Base-by-base conservation (phyloP, 2,113 vertebrate genomes). In the Lynx canadensis region DNA sequence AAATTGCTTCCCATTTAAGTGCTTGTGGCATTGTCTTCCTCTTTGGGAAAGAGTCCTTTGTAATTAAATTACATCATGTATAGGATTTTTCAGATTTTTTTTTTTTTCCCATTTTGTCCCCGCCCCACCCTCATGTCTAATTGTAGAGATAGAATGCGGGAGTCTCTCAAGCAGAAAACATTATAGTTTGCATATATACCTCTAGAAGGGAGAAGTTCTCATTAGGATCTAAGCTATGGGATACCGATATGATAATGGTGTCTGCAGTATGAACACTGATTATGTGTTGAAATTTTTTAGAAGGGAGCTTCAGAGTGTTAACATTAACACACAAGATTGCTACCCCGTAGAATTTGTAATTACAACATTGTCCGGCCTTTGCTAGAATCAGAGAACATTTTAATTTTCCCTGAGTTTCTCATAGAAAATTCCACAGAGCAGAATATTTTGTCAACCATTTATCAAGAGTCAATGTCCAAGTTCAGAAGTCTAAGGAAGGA, bases 121-220 rank as follows among this genome's bases (percentile, higher is more conserved):
- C 7, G 4, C 36, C 55, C 25, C 71, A 48, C 4, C 50, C 14
- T 18, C 85, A n/a, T 65, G 52, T 89, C 93, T 96, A 73, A 93
- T 89, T 76, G 65, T 65, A 74, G 45, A 38, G 1, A 13, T 73
- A 80, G n/a, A 50, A 41, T 63, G 5, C 76, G 85, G n/a, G 25
- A 82, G 29, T 81, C 13, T 74, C 25, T 95, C 36, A 84, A 94
- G 91, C 9, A 85, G 38, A 66, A 88, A 88, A 78, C 57, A 33
- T 60, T 81, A 11, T 45, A 52, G 74, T 68, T 80, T 95, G 21
- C 9, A n/a, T 52, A 5, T 73, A 29, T 48, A 73, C 27, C 21
- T 81, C 66, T 29, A 91, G 41, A 92, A 93, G 65, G 38, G 92
- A 45, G 14, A 87, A 50, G 41, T 57, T 91, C 88, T 96, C 71